Evolutionary conservation across 2,113 vertebrate species (phyloP).

Genomic region (Silurus meridionalis): DNA sequence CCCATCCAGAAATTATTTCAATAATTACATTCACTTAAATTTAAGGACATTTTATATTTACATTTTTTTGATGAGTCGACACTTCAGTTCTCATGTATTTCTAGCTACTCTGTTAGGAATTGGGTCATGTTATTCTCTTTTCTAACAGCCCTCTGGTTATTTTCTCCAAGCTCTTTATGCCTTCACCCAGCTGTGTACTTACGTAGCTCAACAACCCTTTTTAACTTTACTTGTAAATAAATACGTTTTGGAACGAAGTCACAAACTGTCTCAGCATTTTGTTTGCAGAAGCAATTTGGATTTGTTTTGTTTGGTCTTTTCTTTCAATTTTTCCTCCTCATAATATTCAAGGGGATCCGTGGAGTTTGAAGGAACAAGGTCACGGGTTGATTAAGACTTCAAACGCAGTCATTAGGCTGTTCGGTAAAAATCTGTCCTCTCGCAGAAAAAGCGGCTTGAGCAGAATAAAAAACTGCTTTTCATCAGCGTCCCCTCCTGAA

Average conservation of each 20-base stretch:
- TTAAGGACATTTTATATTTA: not conserved
- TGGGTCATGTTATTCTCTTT: constrained; percentile 46
- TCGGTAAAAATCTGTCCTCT: constrained; percentile 81
- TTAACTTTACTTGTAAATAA: constrained; percentile 56
- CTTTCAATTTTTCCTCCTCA: constrained; percentile 14
- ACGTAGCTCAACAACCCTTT: constrained; percentile 30
- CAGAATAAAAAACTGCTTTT: constrained; percentile 75
- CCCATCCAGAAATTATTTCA: not conserved
- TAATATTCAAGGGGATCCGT: constrained; percentile 56
- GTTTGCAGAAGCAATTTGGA: constrained; percentile 27
- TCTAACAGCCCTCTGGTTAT: constrained; percentile 42
- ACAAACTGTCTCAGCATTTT: constrained; percentile 54
- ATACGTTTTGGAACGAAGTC: constrained; percentile 39
- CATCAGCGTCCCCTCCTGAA: constrained; percentile 79
- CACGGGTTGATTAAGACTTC: constrained; percentile 86
- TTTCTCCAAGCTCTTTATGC: constrained; percentile 39
- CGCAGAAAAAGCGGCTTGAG: constrained; percentile 77
- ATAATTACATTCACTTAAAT: not conserved
- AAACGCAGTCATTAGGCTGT: constrained; percentile 79
- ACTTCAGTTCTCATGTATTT: not conserved
- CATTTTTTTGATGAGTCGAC: not conserved
- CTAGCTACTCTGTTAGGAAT: constrained; percentile 30
- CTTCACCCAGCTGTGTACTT: constrained; percentile 17
- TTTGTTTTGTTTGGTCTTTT: not conserved
- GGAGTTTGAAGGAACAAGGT: constrained; percentile 79